phyloP scores from a whole-genome alignment of 2,888 invertebrate species.

The Drosophila neonasuta region DNA sequence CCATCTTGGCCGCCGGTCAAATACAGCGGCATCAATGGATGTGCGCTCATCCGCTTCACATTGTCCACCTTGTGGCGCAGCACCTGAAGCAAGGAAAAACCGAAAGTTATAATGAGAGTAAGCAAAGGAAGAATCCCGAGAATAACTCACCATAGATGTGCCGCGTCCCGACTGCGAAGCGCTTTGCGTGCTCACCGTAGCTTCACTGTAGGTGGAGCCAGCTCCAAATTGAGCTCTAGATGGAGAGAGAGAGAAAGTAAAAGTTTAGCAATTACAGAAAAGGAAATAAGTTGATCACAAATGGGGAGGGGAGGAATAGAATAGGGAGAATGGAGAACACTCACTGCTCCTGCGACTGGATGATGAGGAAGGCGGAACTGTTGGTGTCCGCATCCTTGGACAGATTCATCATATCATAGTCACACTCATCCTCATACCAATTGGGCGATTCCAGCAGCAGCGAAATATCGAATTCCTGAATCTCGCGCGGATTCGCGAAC shows the following conservation, averaged over 20 bases:
- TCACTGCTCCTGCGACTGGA: slow-evolving; percentile 86
- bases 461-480: slow-evolving; percentile 98
- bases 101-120: too few relatives aligned
- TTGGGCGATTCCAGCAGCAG: slow-evolving; percentile 93
- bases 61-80: slow-evolving; percentile 97
- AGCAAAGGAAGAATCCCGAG: neutral
- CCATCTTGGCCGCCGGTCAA: slow-evolving; percentile 98
- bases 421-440: slow-evolving; percentile 98
- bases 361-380: slow-evolving; percentile 90
- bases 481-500: slow-evolving; percentile 96
- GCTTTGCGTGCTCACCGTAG: slow-evolving; percentile 69
- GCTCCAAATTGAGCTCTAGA: slow-evolving; percentile 65
- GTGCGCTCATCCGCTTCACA: slow-evolving; percentile 96
- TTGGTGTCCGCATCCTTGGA: slow-evolving; percentile 87
- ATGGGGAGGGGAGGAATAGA: neutral
- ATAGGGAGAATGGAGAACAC: slow-evolving; percentile 29
- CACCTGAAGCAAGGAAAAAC: slow-evolving; percentile 84
- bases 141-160: slow-evolving; percentile 90
- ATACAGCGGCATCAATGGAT: slow-evolving; percentile 97
- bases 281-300: neutral
- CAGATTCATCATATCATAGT: slow-evolving; percentile 95
- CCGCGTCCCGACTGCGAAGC: slow-evolving; percentile 90
- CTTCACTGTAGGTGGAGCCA: slow-evolving; percentile 62
- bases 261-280: neutral
- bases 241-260: neutral